Evolutionary conservation across 2,888 invertebrate genomes (phyloP).

Genomic region (Lasioglossum leucozonium): DNA sequence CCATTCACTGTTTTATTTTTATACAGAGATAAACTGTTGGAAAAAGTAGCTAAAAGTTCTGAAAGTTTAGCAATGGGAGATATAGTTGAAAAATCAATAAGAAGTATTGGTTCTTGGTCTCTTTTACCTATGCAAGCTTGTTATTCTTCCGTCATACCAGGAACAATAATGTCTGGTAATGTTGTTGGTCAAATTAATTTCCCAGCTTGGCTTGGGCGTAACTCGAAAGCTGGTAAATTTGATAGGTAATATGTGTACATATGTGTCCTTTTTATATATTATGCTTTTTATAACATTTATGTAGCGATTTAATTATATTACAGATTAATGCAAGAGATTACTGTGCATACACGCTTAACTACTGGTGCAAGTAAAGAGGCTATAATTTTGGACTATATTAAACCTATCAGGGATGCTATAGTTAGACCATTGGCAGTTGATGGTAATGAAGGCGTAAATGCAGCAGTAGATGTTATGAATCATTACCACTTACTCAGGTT

Average conservation of each 20-base stretch:
- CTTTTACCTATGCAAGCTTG: slow-evolving; percentile 95
- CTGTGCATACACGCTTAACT: slow-evolving; percentile 78
- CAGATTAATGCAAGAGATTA: slow-evolving; percentile 81
- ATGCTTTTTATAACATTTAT: neutral
- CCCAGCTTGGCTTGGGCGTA: slow-evolving; percentile 98
- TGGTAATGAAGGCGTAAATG: slow-evolving; percentile 90
- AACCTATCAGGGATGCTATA: slow-evolving; percentile 90
- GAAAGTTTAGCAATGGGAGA: slow-evolving; percentile 95
- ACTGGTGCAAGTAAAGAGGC: slow-evolving; percentile 89
- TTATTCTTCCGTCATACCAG: slow-evolving; percentile 96
- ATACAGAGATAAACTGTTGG: slow-evolving; percentile 80
- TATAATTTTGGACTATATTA: slow-evolving; percentile 95
- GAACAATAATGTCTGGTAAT: slow-evolving; percentile 92
- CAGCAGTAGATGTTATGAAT: slow-evolving; percentile 91
- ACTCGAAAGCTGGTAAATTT: slow-evolving; percentile 93
- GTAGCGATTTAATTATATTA: slow-evolving; percentile 23
- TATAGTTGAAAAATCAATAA: slow-evolving; percentile 92
- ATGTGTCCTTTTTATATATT: neutral
- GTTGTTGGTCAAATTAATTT: slow-evolving; percentile 93
- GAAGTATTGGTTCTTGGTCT: slow-evolving; percentile 93
- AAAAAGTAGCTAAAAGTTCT: slow-evolving; percentile 91
- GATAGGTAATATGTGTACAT: slow-evolving; percentile 87
- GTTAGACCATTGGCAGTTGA: slow-evolving; percentile 90
- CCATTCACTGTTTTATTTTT: neutral
- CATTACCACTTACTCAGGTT: slow-evolving; percentile 89